Base-by-base conservation (phyloP, 1,140 invertebrate species). In the Oscheius sp. region DNA sequence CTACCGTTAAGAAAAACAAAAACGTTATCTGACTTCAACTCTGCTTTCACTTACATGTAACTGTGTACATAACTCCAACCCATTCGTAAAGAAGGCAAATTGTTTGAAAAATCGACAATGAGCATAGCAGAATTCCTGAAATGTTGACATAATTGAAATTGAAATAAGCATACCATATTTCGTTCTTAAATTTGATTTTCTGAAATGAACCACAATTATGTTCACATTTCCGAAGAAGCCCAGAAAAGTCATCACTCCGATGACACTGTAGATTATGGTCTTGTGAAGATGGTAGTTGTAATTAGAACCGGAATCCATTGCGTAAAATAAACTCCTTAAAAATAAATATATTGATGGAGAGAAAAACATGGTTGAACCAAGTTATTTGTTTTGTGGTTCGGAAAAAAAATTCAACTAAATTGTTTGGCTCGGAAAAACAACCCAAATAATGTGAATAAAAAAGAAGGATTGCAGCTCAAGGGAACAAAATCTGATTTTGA, bases 221-320 rank as follows among this genome's bases (percentile, higher is more conserved):
- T 63, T 63, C 29, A 63, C 13, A 31, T 63, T 63, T 63, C 61
- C 61, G 35, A 63, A 63, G 18, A 63, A 4, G 10, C 61, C 61
- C 7, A 32, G 3, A 7, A 63, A 7, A 7, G 61, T 63, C 13
- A 63, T 15, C 4, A 63, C 10, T 4, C 13, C 61, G 13, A 63
- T 26, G 4, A 35, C 35, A 26, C 4, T 35, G 35, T 63, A 63
- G 35, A 63, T 63, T 63, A 63, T 63, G 29, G 31, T 13, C 7
- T 31, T 20, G 23, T 63, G 61, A 26, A 63, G 10, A 32, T n/a
- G 7, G 61, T 63, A 63, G 61, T 63, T 31, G 29, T 35, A 63
- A n/a, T n/a, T n/a, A n/a, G n/a, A n/a, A n/a, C n/a, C n/a, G n/a
- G n/a, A n/a, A n/a, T n/a, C n/a, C n/a, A n/a, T n/a, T n/a, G n/a